Base-by-base conservation (phyloP, 2,113 vertebrate species). In the Chinchilla lanigera region DNA sequence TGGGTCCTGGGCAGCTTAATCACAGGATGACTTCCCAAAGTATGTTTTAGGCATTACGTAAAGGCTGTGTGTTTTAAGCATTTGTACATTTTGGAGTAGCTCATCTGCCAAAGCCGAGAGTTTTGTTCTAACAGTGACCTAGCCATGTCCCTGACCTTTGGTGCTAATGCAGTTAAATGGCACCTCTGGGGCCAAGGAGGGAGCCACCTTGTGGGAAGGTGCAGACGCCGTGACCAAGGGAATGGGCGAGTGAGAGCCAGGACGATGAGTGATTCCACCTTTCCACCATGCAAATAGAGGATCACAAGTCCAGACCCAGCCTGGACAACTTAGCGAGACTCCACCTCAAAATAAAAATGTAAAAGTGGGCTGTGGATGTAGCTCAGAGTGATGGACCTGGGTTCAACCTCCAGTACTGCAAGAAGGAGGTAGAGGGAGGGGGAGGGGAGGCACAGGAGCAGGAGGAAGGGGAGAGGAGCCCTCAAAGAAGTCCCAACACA, bases 251-350 rank as follows among this genome's bases (percentile, higher is more conserved):
- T 6, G 4, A 41, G 61, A 14, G n/a, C 35, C 41, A 61, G 22
- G 0, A 20, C 1, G 3, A 61, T 16, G 22, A 22, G 35, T 0
- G n/a, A 44, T 9, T 30, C 44, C 17, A 54, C 5, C 0, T 0
- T 13, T 20, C 35, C 33, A 67, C 17, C 19, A n/a, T 0, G 67
- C 67, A 71, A 38, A 71, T 4, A 69, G 35, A 65, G 67, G n/a
- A 71, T 8, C 19, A 22, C 35, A 26, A 26, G 41, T 4, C 26
- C 71, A 10, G 24, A 44, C 71, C 38, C 38, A 44, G 71, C 38
- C 38, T 44, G 71, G 71, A 13, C 41, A 44, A 26, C 71, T 12
- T 13, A 44, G 41, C 4, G 3, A 38, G 17, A 38, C 7, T n/a
- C 67, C 65, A 38, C 24, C 71, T 44, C 22, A 44, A 6, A 44